Percentiles rank a stretch among this genome's conserved stretches.
phyloP scores from a whole-genome alignment of 2,113 vertebrate species.

The Noturus placidus region DNA sequence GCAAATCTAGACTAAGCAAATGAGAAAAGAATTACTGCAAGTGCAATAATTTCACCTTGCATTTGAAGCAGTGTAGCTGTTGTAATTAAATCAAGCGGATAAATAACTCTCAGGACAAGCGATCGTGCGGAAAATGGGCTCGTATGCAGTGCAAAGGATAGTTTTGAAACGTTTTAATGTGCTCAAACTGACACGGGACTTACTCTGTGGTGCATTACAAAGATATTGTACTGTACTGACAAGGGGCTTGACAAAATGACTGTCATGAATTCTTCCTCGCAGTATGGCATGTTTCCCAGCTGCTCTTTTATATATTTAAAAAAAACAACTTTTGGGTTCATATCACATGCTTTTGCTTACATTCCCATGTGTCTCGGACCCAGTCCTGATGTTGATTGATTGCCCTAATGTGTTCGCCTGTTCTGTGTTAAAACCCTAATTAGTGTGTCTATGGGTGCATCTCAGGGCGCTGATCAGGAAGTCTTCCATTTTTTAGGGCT shows the following conservation, averaged over 20 bases:
- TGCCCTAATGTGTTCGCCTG: background rate
- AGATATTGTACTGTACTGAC: background rate
- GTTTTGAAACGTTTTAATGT: constrained; percentile 3
- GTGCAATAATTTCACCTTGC: constrained; percentile 22
- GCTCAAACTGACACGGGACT: background rate
- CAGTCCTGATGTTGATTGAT: background rate
- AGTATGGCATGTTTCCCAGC: background rate
- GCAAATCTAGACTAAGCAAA: constrained; percentile 21
- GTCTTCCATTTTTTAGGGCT: too few species aligned
- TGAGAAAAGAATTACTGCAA: constrained; percentile 21
- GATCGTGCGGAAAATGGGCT: background rate
- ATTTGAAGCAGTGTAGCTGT: background rate
- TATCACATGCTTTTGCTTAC: background rate
- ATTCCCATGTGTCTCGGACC: background rate
- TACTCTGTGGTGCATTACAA: background rate
- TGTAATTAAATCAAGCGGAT: constrained; percentile 14
- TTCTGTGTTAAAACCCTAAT: background rate
- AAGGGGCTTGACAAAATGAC: background rate
- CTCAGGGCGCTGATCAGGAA: too few species aligned
- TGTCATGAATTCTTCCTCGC: background rate
- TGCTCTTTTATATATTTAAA: background rate
- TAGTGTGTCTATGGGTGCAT: background rate
- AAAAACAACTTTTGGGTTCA: too few species aligned
- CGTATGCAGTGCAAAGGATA: background rate
- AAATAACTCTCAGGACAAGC: constrained; percentile 6